Conservation (phyloP, 2,797 vertebrate species). For the Cuniculus paca region DNA sequence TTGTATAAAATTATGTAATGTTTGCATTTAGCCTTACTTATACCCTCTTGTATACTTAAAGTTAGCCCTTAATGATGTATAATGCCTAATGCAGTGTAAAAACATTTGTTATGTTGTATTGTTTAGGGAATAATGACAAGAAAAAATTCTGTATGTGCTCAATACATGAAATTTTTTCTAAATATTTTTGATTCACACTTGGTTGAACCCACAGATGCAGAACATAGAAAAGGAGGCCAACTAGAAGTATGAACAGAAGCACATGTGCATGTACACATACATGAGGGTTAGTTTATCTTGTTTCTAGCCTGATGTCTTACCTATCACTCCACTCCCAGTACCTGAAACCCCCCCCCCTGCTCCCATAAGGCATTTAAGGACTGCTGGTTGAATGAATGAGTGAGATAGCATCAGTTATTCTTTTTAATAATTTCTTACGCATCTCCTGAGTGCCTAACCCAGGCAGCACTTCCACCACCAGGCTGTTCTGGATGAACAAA, state of each 20-base stretch:
- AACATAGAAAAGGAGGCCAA: too few relatives aligned
- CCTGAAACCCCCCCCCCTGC: neutral
- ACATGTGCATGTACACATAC: accelerated
- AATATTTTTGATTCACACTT: neutral
- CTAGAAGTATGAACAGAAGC: too few relatives aligned
- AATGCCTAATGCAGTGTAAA: neutral
- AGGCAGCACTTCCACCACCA: too few relatives aligned
- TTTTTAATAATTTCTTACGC: neutral
- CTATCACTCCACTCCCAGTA: too few relatives aligned
- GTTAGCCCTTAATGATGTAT: neutral
- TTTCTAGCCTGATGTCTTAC: neutral
- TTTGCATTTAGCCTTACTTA: neutral
- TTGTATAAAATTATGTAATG: neutral
- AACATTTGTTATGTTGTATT: neutral
- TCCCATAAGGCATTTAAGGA: neutral
- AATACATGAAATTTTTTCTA: too few relatives aligned
- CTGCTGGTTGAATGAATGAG: neutral
- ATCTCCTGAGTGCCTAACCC: neutral
- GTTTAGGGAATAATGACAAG: neutral
- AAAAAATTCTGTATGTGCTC: neutral
- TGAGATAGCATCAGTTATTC: neutral
- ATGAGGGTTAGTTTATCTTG: accelerated
- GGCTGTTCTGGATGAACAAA: neutral
- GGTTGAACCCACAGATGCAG: neutral
- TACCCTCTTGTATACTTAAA: neutral